Percentiles rank a stretch among this genome's conserved stretches.
Conservation (phyloP, 2,113 vertebrate species). For the Callipepla squamata region DNA sequence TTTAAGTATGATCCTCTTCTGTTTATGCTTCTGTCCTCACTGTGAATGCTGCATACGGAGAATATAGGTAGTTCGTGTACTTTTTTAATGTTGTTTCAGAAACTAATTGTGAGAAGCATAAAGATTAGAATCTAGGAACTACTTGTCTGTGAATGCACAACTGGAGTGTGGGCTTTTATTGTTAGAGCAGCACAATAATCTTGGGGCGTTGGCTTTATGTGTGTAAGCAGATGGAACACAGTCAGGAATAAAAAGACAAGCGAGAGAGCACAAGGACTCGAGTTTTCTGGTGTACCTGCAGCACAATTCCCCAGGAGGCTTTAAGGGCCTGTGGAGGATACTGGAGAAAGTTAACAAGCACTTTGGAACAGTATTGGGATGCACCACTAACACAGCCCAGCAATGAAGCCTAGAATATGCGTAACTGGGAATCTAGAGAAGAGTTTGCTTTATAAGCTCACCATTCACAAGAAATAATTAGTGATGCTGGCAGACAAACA, state of each 20-base stretch:
- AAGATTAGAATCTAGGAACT: not conserved
- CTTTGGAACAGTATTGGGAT: not conserved
- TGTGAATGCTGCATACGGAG: not conserved
- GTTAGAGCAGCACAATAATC: not conserved
- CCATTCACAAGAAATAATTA: slow-evolving; percentile 2
- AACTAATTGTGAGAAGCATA: not conserved
- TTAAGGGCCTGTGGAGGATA: not conserved
- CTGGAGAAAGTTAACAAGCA: not conserved
- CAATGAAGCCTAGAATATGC: not conserved
- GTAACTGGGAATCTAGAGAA: not conserved
- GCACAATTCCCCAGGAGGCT: not conserved
- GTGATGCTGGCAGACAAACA: not conserved
- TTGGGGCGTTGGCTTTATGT: not conserved
- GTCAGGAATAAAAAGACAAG: not conserved
- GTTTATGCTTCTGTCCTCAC: not conserved
- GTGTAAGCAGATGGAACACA: not conserved
- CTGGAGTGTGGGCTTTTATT: not conserved
- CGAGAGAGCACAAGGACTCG: not conserved
- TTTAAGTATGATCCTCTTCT: not conserved
- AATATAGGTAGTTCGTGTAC: not conserved
- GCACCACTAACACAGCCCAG: not conserved
- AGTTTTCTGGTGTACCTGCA: not conserved
- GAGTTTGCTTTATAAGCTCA: slow-evolving; percentile 1
- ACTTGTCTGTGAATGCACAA: not conserved
- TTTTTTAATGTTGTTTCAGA: not conserved